Evolutionary conservation across 2,797 vertebrate genomes (phyloP), one percentile per base, ranked within the genome.

Genomic region (Coendou prehensilis): DNA sequence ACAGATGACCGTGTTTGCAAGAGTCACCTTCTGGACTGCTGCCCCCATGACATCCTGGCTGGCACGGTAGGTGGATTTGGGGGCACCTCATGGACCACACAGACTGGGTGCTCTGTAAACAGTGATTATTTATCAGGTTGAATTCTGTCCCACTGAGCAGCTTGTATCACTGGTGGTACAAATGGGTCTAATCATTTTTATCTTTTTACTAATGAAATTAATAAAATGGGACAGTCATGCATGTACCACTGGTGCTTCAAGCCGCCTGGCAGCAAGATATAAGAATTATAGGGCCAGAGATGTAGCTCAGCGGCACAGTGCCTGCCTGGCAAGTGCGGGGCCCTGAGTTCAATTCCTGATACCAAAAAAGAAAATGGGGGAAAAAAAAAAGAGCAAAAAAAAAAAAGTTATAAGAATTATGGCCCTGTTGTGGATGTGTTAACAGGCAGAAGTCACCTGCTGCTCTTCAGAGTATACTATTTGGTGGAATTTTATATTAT

Each of bases 11-110:
- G 99, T 47, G 99, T 99, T 98, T 99, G 99, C 99, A 99, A 99
- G 99, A 99, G 99, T 98, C 99, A 99, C 97, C 99, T 99, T 33
- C 99, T 99, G 98, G 99, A 99, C 98, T 99, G 99, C 99, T 99
- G 99, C 98, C 99, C 99, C 17, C 99, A 99, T 93, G 99, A 99
- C 98, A 99, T 99, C 98, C 99, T 99, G 97, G 99, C 99, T 73
- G 99, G 99, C 99, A 99, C 99, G 94, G 99, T 99, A 98, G 99
- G 99, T 99, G 11, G 80, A 45, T 50, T 84, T 52, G 22, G 26
- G 64, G 87, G 78, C 14, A 37, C 9, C 9, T 87, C 76, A 9
- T 33, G 54, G 33, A 50, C 41, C 18, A 54, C 37, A 85, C 37
- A 54, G 18, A 37, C 0, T 45, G 52, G 28, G 30, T 75, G 5